Base-by-base conservation (phyloP, 1,140 invertebrate species). In the Chironomus striatipennis region DNA sequence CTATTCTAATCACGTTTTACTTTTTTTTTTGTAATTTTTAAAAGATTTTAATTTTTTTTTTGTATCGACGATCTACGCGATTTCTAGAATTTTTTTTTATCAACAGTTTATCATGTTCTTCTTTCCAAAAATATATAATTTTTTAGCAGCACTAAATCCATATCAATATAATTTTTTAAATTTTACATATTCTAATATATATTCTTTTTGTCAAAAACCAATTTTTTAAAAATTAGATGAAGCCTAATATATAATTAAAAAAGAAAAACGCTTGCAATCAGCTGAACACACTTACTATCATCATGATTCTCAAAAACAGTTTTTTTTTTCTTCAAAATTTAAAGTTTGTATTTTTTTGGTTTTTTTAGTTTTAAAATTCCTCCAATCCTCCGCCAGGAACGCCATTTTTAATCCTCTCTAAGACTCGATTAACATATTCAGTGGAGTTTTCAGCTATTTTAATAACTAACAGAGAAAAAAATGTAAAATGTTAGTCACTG, bases 341-440 rank as follows among this genome's bases (percentile, higher is more conserved):
- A 6, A 70, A 70, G 65, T 18, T 70, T 20, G 17, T 73, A n/a
- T 21, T n/a, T 42, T 6, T 7, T 34, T 10, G 10, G 7, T 73
- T 15, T 12, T 34, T 43, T 72, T 20, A 24, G 34, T 15, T 43
- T 17, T 85, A 86, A 80, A 87, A 81, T 34, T 90, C 90, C 77
- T 90, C 87, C 73, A 91, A 84, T 64, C 90, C 90, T 77, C 89
- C 89, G 76, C 87, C 86, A 20, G 86, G 84, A 77, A 88, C 83
- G 18, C 90, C 90, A 74, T 83, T 83, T 80, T 88, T 90, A 74
- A 92, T 85, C 82, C 91, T 92, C 18, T 92, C 91, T 78, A 95
- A 83, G n/a, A 94, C 87, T 81, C 87, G 89, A 82, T 95, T 95
- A 0, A 95, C 93, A 85, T 91, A 95, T 75, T 95, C 93, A 12